These are phyloP conservation scores for Eleutherodactylus coqui DNA, from an alignment of 2,797 vertebrate species.

Conservation along the genomic window DNA sequence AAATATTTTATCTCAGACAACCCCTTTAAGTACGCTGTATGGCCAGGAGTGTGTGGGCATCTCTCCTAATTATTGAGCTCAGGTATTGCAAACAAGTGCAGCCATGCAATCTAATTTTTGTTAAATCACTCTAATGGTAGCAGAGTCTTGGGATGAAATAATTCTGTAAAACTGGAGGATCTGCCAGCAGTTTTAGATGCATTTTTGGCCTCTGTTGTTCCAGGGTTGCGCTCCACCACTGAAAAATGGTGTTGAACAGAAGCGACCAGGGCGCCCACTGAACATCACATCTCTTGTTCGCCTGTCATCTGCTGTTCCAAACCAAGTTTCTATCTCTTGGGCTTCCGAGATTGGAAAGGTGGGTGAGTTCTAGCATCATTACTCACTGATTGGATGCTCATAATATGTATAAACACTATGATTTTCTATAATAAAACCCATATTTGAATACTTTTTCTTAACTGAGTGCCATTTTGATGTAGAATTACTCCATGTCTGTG, in stretches of 20 bases:
- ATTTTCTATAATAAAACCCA: neutral
- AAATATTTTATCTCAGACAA: too few relatives aligned
- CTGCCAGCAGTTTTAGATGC: too few relatives aligned
- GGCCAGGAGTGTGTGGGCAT: too few relatives aligned
- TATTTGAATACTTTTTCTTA: neutral
- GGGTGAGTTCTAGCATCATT: conserved; percentile 62
- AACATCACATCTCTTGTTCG: conserved; percentile 95
- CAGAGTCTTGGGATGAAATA: too few relatives aligned
- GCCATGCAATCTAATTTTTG: too few relatives aligned
- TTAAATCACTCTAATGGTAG: too few relatives aligned
- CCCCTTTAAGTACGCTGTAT: too few relatives aligned
- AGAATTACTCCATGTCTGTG: conserved; percentile 97
- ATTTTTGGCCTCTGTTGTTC: conserved; percentile 22
- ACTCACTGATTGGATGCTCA: neutral
- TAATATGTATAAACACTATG: neutral
- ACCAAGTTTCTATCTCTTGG: conserved; percentile 97
- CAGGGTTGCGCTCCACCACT: conserved; percentile 93
- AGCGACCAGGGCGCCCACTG: conserved; percentile 90
- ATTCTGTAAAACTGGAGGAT: too few relatives aligned
- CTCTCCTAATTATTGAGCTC: too few relatives aligned
- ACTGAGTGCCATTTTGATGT: conserved; percentile 53
- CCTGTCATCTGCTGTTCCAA: conserved; percentile 93
- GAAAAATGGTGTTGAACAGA: conserved; percentile 97
- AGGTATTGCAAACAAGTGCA: too few relatives aligned
- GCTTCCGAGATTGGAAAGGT: conserved; percentile 97